These are phyloP conservation scores for Peromyscus nudipes DNA, from an alignment of 2,797 vertebrate genomes.

Conservation along the genomic window DNA sequence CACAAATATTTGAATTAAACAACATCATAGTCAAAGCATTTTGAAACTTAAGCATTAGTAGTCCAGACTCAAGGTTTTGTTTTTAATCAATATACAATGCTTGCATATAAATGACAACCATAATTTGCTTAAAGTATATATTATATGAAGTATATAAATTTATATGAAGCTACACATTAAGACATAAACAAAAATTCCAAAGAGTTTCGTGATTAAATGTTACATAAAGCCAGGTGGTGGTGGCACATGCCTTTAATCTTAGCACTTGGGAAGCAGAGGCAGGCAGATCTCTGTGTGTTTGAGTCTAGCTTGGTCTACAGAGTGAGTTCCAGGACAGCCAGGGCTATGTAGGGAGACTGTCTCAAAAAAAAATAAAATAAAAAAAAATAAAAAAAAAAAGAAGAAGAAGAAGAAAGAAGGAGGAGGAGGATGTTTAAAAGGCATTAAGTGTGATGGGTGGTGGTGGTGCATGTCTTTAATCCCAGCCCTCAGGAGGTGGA, in stretches of 20 bases:
- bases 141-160: neutral
- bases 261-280: neutral
- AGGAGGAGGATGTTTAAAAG: too few species aligned
- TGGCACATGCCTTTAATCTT: neutral
- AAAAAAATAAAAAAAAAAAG: accelerated
- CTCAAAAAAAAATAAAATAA: too few species aligned
- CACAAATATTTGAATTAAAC: neutral
- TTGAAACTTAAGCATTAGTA: neutral
- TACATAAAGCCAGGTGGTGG: neutral
- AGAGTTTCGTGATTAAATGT: neutral
- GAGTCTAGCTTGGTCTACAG: neutral
- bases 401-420: too few species aligned
- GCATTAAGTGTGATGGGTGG: too few species aligned
- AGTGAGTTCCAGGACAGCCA: neutral
- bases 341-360: too few species aligned
- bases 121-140: neutral
- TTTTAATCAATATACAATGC: neutral
- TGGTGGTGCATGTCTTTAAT: too few species aligned
- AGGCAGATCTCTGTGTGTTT: neutral
- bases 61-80: neutral
- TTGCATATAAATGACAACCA: neutral
- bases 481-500: too few species aligned
- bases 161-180: neutral
- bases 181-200: neutral
- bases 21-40: neutral